A percentile compares a stretch with the other conserved stretches of the same genome.
Evolutionary conservation across 2,888 invertebrate genomes (phyloP).

Genomic region (Pammene fasciana): DNA sequence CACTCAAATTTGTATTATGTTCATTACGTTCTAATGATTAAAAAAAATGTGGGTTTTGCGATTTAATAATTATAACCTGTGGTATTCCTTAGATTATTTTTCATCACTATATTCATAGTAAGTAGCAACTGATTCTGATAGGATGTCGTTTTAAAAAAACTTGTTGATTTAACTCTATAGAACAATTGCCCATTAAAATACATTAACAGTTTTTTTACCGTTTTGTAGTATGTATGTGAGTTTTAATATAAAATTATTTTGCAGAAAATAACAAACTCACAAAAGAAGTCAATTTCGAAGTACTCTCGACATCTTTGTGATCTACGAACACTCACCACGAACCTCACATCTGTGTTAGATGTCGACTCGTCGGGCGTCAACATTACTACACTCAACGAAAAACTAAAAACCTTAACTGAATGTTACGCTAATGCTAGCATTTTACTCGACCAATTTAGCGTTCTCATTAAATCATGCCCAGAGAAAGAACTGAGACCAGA

Average conservation of each 20-base stretch:
- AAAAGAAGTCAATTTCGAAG: slow-evolving; percentile 85
- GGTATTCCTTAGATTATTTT: too few species aligned
- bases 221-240: too few species aligned
- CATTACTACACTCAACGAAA: slow-evolving; percentile 63
- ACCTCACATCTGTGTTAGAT: slow-evolving; percentile 65
- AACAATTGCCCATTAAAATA: too few species aligned
- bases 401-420: slow-evolving; percentile 71
- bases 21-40: too few species aligned
- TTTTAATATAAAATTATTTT: slow-evolving; percentile 48
- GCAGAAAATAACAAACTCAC: slow-evolving; percentile 85
- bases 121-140: too few species aligned
- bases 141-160: too few species aligned
- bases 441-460: slow-evolving; percentile 86
- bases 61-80: too few species aligned
- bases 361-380: slow-evolving; percentile 59
- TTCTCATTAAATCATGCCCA: slow-evolving; percentile 84
- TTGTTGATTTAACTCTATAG: too few species aligned
- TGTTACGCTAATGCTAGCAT: slow-evolving; percentile 79
- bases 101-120: too few species aligned
- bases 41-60: too few species aligned
- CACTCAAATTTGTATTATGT: too few species aligned
- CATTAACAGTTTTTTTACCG: too few species aligned
- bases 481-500: slow-evolving; percentile 56
- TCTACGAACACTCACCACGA: slow-evolving; percentile 77
- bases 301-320: slow-evolving; percentile 83